Evolutionary conservation across 2,113 vertebrate species (phyloP), one percentile per base, ranked within the genome.

Genomic region (Synodontis membranacea): DNA sequence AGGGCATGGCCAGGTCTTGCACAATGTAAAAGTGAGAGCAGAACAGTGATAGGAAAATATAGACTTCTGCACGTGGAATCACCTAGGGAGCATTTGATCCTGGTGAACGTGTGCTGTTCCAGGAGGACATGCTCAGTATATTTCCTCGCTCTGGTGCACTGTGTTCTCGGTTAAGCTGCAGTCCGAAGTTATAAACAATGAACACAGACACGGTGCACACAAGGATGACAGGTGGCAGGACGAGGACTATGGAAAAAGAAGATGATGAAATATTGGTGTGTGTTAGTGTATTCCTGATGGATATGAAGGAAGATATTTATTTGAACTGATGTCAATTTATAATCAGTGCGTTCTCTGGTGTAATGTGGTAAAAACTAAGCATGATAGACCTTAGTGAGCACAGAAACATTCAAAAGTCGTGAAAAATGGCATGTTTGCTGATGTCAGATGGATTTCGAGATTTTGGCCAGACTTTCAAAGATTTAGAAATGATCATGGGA

Each of bases 291-390:
- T 92, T 89, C 91, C 83, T 91, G 91, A 91, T 92, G 93, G 91
- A 92, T 90, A 89, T 92, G 92, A 89, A 86, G 85, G 81, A 91
- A 72, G 92, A 89, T 90, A 93, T 94, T 94, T 93, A 94, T 94
- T 94, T 94, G 90, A 93, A 94, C 93, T 93, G 94, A 94, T 94
- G 92, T 94, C 92, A 93, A 92, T 89, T 90, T 89, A 52, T 86
- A 92, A 86, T 90, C 89, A 89, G 88, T 83, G 50, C 92, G 92
- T 93, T 92, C 93, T 92, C 90, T 89, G 91, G 91, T 91, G 92
- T 91, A 86, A 89, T 91, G 93, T 91, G 91, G 91, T 90, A 90
- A 90, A 90, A 91, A 89, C 88, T 89, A 91, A 86, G 89, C 91
- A 90, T 93, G 91, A 94, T 94, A 91, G 92, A 87, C 90, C 90